These are phyloP conservation scores for Oryzias curvinotus DNA, from an alignment of 2,113 vertebrate species.

Conservation along the genomic window DNA sequence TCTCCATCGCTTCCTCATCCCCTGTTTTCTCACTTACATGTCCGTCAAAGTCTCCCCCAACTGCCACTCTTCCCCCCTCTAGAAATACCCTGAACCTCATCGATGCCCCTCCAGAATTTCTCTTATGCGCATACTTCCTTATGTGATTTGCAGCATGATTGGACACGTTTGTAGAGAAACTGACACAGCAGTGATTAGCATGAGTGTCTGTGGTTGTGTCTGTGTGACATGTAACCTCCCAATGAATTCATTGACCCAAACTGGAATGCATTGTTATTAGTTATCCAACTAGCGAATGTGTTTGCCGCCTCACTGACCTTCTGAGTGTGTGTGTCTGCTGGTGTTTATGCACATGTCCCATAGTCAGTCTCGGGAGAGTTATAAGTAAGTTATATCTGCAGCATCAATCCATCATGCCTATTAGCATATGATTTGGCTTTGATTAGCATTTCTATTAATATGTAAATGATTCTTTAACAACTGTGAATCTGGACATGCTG, in stretches of 20 bases:
- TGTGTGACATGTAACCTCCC: neutral
- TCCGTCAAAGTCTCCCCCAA: too few relatives aligned
- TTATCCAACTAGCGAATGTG: neutral
- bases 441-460: conserved; percentile 78
- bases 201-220: conserved; percentile 2
- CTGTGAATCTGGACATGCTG: neutral
- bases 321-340: conserved; percentile 5
- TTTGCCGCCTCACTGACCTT: conserved; percentile 23
- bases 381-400: conserved; percentile 51
- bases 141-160: conserved; percentile 37
- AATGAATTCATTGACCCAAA: conserved; percentile 10
- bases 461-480: conserved; percentile 55
- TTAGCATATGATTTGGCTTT: conserved; percentile 71
- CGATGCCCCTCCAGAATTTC: conserved; percentile 47
- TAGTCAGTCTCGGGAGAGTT: conserved; percentile 45
- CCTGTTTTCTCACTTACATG: too few relatives aligned
- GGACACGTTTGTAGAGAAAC: conserved; percentile 8
- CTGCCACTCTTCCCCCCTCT: too few relatives aligned
- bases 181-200: conserved; percentile 21
- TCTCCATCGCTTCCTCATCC: too few relatives aligned
- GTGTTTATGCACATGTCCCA: conserved; percentile 17
- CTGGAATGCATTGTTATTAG: conserved; percentile 22
- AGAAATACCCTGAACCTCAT: too few relatives aligned
- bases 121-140: conserved; percentile 31
- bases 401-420: conserved; percentile 72